Percentiles rank a stretch among this genome's conserved stretches.
Conservation (phyloP, 37 sponge, comb jelly and placozoan genomes). For the Aplysina aerophoba region DNA sequence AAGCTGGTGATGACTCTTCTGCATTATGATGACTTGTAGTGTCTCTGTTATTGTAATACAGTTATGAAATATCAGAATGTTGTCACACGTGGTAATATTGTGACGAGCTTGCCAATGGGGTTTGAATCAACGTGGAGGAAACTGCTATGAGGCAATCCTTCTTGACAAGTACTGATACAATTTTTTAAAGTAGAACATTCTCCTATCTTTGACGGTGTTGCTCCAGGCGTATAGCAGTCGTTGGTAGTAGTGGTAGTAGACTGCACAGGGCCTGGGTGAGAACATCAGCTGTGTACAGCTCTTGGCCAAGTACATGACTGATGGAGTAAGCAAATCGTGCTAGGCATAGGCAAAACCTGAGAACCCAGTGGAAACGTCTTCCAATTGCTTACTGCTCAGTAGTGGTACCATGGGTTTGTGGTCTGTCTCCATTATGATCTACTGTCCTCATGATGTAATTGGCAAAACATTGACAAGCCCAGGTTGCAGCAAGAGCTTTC, state of each 20-base stretch:
- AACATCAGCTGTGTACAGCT: slow-evolving; percentile 28
- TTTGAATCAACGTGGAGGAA: background rate
- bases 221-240: background rate
- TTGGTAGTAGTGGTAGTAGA: background rate
- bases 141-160: slow-evolving; percentile 15
- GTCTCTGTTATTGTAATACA: slow-evolving; percentile 12
- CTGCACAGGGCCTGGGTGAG: slow-evolving; percentile 19
- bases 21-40: background rate
- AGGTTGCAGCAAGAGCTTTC: slow-evolving; percentile 34
- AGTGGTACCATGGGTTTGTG: slow-evolving; percentile 42
- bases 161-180: background rate
- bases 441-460: slow-evolving; percentile 16
- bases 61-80: background rate
- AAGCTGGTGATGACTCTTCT: slow-evolving; percentile 32
- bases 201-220: background rate
- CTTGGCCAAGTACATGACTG: slow-evolving; percentile 30
- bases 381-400: slow-evolving; percentile 11
- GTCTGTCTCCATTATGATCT: slow-evolving; percentile 36
- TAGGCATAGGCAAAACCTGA: slow-evolving; percentile 22
- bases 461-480: slow-evolving; percentile 39
- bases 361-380: slow-evolving; percentile 21
- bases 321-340: slow-evolving; percentile 37
- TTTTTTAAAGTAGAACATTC: slow-evolving; percentile 25
- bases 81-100: slow-evolving; percentile 1
- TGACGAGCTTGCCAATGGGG: slow-evolving; percentile 9